Percentiles rank a stretch among this genome's conserved stretches.
phyloP scores from a whole-genome alignment of 2,888 invertebrate species.

The Andricus quercusramuli region DNA sequence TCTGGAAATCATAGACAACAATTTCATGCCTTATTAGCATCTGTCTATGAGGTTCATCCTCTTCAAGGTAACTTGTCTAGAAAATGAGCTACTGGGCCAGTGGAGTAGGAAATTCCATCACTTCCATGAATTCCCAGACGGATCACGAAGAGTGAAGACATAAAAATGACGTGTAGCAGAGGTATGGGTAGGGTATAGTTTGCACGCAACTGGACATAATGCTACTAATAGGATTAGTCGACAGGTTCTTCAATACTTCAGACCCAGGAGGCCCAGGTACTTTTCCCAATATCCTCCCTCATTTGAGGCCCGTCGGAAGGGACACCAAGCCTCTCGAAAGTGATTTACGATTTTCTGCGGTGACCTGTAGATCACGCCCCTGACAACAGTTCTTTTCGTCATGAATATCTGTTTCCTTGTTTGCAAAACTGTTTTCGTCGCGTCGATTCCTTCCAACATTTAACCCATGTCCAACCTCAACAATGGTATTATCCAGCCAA shows the following conservation, averaged over 20 bases:
- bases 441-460: background rate
- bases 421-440: constrained; percentile 38
- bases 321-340: constrained; percentile 42
- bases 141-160: constrained; percentile 44
- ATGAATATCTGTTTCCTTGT: constrained; percentile 24
- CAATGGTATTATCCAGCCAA: background rate
- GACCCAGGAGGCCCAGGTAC: constrained; percentile 61
- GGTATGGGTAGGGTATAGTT: constrained; percentile 54
- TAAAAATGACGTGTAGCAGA: background rate
- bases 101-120: constrained; percentile 36
- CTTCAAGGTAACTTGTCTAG: constrained; percentile 21
- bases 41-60: constrained; percentile 21
- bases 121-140: constrained; percentile 46
- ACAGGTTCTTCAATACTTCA: constrained; percentile 65
- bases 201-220: constrained; percentile 60
- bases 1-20: constrained; percentile 10
- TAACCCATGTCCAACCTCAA: background rate
- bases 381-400: constrained; percentile 42
- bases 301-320: constrained; percentile 50
- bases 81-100: background rate
- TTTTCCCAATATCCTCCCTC: constrained; percentile 39
- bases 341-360: constrained; percentile 68
- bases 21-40: constrained; percentile 44
- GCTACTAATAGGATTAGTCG: constrained; percentile 71
- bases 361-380: constrained; percentile 69